Base-by-base conservation (phyloP, 2,888 invertebrate species). In the Cepaea hortensis region DNA sequence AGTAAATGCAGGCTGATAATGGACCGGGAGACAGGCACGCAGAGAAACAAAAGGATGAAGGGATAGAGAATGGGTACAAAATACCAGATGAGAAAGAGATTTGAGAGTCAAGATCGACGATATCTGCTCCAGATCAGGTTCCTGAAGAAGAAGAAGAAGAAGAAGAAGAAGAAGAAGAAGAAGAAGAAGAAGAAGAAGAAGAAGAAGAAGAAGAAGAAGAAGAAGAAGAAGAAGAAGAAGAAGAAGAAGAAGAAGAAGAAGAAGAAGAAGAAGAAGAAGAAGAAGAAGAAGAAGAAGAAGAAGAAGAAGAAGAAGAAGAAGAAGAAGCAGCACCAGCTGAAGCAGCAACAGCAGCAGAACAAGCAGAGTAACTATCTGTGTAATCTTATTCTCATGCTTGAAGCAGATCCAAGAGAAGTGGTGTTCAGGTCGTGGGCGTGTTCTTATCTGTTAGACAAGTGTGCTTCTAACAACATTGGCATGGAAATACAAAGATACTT, bases 361-460 rank as follows among this genome's bases (percentile, higher is more conserved):
- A 68, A 68, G n/a, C 11, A 68, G n/a, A 68, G 13, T 7, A 68
- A 18, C 7, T 77, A 77, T 77, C 55, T n/a, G 5, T 55, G 77
- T 77, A 77, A 77, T 77, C 77, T 20, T 20, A 77, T n/a, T 55
- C 20, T 18, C n/a, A n/a, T 77, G 23, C 55, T 77, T 77, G 11
- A 77, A 77, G 20, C 77, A 77, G 55, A 55, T n/a, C n/a, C 3
- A 4, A 20, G 55, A 55, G 75, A 18, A 0, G 5, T 11, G n/a
- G 0, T 2, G n/a, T 6, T n/a, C 0, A 77, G 6, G 55, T 4
- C n/a, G 50, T n/a, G 55, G 77, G 77, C 77, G 77, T 55, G 50
- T 3, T 77, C 77, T n/a, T 20, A 23, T 77, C 55, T 55, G n/a
- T n/a, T 7, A 77, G 77, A 23, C n/a, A 61, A 77, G 55, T 23